Conservation (phyloP, 2,113 vertebrate genomes). For the Gobius niger region DNA sequence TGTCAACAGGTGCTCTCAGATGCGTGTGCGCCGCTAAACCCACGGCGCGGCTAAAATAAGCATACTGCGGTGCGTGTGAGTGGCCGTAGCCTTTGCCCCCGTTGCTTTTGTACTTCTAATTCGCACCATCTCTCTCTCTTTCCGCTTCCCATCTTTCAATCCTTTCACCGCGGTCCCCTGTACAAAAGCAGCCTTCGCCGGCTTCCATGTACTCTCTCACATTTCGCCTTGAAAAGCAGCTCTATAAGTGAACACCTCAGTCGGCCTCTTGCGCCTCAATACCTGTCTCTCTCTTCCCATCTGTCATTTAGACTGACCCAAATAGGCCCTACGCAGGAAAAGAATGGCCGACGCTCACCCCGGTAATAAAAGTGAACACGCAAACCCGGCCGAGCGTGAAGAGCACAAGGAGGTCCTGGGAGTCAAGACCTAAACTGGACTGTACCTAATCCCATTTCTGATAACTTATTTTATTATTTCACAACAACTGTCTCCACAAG, state of each 20-base stretch:
- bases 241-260: constrained; percentile 3
- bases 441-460: too few relatives aligned
- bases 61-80: background rate
- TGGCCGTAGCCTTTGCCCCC: constrained; percentile 10
- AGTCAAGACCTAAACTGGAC: too few relatives aligned
- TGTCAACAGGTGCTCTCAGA: constrained; percentile 44
- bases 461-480: too few relatives aligned
- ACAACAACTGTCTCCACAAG: too few relatives aligned
- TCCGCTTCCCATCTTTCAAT: background rate
- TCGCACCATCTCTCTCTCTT: background rate
- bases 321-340: constrained; percentile 16
- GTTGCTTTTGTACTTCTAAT: background rate
- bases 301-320: constrained; percentile 48
- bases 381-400: constrained; percentile 24
- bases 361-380: constrained; percentile 27
- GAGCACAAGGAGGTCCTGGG: constrained; percentile 1
- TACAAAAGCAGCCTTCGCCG: background rate
- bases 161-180: background rate
- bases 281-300: constrained; percentile 14
- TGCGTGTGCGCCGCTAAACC: background rate
- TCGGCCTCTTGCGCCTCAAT: constrained; percentile 20
- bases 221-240: constrained; percentile 29
- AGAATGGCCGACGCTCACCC: background rate
- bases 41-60: background rate
- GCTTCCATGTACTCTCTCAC: background rate